phyloP scores from a whole-genome alignment of 2,113 vertebrate genomes.

The Elgaria multicarinata region DNA sequence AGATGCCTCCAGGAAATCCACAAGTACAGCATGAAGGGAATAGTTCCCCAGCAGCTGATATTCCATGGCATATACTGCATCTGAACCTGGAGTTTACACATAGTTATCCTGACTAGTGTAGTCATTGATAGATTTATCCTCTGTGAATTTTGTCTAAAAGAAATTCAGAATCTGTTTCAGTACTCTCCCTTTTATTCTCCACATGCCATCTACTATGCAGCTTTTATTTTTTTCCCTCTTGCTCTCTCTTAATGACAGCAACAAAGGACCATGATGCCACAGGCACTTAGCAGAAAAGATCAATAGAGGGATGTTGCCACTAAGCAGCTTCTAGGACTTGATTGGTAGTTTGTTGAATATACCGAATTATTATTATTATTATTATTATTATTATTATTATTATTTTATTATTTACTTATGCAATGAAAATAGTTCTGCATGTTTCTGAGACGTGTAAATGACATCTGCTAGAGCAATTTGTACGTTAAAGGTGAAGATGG shows the following conservation, averaged over 20 bases:
- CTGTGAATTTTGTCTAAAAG: neutral
- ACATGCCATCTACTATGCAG: slow-evolving; percentile 7
- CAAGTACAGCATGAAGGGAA: neutral
- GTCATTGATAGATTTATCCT: no score
- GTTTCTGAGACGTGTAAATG: neutral
- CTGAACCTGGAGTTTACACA: neutral
- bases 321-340: neutral
- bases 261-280: neutral
- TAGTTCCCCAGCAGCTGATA: neutral
- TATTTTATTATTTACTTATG: neutral
- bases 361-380: neutral
- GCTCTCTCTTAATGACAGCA: neutral
- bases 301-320: accelerated
- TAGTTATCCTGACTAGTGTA: neutral
- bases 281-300: neutral
- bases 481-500: neutral
- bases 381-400: neutral
- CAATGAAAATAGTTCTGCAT: neutral
- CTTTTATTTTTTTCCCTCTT: neutral
- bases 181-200: neutral
- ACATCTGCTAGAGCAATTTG: neutral
- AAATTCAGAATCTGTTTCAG: neutral
- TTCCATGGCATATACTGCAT: neutral
- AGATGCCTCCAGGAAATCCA: neutral
- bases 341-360: neutral